A percentile compares a stretch with the other conserved stretches of the same genome.
phyloP scores from a whole-genome alignment of 92 coral and sea anemone genomes.

The Phenganax stokvisi region DNA sequence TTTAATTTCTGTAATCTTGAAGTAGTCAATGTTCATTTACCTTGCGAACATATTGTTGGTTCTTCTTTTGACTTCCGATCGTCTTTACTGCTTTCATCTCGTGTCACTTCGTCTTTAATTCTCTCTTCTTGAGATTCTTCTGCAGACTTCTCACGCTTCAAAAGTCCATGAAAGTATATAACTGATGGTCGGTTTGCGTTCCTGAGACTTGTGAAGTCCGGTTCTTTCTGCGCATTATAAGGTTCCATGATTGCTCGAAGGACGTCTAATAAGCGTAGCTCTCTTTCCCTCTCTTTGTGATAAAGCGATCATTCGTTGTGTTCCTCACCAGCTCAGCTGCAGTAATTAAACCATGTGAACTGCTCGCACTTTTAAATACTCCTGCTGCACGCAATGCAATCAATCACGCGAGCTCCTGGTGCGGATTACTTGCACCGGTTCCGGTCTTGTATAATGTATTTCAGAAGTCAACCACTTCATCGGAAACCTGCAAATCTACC shows the following conservation, averaged over 20 bases:
- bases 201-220: neutral
- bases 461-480: neutral
- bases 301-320: neutral
- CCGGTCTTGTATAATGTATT: neutral
- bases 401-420: conserved; percentile 16
- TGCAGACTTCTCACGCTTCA: neutral
- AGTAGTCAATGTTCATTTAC: neutral
- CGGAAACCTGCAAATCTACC: conserved; percentile 5
- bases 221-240: neutral
- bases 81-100: neutral
- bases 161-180: conserved; percentile 18
- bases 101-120: neutral
- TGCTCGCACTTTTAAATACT: conserved; percentile 25
- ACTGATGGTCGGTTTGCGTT: conserved; percentile 30
- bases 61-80: neutral
- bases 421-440: conserved; percentile 20
- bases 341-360: conserved; percentile 13
- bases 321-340: neutral
- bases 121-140: neutral
- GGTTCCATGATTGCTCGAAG: neutral
- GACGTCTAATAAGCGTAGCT: neutral
- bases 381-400: conserved; percentile 33
- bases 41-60: conserved; percentile 4
- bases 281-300: neutral
- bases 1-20: neutral